Evolutionary conservation across 2,113 vertebrate species (phyloP), one percentile per base, ranked within the genome.

Genomic region (Dissostichus mawsoni): DNA sequence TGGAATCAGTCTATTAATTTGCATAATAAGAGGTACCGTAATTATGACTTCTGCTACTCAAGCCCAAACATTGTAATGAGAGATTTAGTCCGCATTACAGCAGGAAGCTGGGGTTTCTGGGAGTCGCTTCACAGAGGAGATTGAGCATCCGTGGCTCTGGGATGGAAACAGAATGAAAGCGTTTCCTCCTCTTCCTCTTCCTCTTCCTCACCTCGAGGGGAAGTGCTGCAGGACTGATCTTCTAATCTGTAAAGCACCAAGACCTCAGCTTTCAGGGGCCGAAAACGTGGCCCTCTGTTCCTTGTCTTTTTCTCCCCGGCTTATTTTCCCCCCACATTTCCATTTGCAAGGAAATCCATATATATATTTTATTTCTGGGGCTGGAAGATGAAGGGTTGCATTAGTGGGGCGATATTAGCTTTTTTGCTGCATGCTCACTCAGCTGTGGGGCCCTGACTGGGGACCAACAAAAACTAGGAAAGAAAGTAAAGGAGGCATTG

Each of bases 1-100:
- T 93, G 88, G 94, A 94, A 94, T 94, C 93, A 90, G 92, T 89
- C 92, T 76, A 89, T 94, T 94, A 90, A 95, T 95, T 95, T 94
- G 91, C 94, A 95, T 94, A 93, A 94, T 94, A 94, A 95, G 89
- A 95, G 93, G 93, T 94, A 90, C 88, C 85, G 82, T 95, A 95
- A 95, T 95, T 94, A 93, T 94, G 94, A 94, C 94, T 95, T 94
- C 89, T 95, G 90, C 88, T 90, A 91, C 91, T 93, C 89, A 84
- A 92, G 90, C 92, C 92, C 90, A 88, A 91, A 93, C 5, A 92
- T 93, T 93, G 90, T 94, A 95, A 95, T 95, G 94, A 92, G 92
- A 94, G 94, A 90, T 94, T 94, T 92, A 92, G 88, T 90, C 91
- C 87, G 92, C 83, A 92, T 93, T 94, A 94, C 91, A 91, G 91